A percentile compares a stretch with the other conserved stretches of the same genome.
Evolutionary conservation across 2,888 invertebrate genomes (phyloP).

Genomic region (Plebejus anna): DNA sequence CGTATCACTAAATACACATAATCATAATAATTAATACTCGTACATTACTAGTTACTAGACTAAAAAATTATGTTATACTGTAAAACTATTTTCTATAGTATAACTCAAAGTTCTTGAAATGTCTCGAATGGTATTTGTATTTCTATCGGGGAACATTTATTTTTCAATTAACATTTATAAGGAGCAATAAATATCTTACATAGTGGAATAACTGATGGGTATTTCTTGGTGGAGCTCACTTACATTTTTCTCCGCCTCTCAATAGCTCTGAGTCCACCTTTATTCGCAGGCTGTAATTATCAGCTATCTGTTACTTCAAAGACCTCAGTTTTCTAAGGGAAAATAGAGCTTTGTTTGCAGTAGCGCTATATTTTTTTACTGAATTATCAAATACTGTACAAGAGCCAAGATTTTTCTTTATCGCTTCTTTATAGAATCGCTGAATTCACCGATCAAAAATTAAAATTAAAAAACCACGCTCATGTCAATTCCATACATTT

Average conservation of each 20-base stretch:
- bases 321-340: neutral
- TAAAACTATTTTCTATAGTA: neutral
- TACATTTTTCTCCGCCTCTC: constrained; percentile 7
- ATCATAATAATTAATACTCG: no score
- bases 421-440: no score
- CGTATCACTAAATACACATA: no score
- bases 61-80: neutral
- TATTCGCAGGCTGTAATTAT: neutral
- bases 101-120: neutral
- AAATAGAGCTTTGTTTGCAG: neutral
- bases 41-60: no score
- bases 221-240: neutral
- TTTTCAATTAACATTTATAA: neutral
- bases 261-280: neutral
- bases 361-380: neutral
- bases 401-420: no score
- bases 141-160: neutral
- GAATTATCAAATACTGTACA: no score
- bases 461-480: no score
- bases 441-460: no score
- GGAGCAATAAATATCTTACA: neutral
- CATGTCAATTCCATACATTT: no score
- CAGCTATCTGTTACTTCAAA: neutral
- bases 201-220: neutral
- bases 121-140: neutral